phyloP scores from a whole-genome alignment of 2,888 invertebrate species.

The Andrena bucephala region DNA sequence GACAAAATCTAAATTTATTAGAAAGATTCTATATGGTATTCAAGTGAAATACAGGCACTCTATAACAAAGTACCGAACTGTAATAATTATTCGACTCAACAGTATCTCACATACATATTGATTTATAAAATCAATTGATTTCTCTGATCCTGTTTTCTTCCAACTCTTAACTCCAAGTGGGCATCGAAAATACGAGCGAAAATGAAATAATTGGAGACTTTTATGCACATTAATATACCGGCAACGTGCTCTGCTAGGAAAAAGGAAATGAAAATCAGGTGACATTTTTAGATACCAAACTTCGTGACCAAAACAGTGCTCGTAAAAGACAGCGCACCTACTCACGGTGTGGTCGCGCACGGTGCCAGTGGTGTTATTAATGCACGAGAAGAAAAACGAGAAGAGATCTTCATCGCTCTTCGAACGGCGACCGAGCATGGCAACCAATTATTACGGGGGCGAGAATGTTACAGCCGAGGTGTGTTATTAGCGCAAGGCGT shows the following conservation, averaged over 20 bases:
- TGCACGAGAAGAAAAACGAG: constrained; percentile 56
- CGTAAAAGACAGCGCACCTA: constrained; percentile 34
- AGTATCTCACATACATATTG: no score
- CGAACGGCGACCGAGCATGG: constrained; percentile 62
- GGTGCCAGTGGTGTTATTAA: constrained; percentile 68
- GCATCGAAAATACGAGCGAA: no score
- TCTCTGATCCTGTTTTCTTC: no score
- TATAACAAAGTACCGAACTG: no score
- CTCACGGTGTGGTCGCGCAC: constrained; percentile 47
- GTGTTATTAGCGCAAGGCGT: constrained; percentile 71
- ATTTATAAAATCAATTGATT: no score
- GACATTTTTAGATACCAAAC: not conserved
- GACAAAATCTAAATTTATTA: no score
- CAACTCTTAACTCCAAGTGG: no score
- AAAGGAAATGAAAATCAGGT: not conserved
- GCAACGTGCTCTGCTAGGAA: not conserved
- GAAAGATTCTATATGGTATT: no score
- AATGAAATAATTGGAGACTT: no score
- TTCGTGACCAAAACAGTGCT: constrained; percentile 10
- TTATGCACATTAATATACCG: not conserved
- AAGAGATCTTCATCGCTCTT: constrained; percentile 71
- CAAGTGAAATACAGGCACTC: no score
- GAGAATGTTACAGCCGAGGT: constrained; percentile 67
- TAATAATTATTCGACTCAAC: no score
- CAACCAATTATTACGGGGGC: constrained; percentile 76